Conservation (phyloP, 2,113 vertebrate species). For the Sylvilagus bachmani region DNA sequence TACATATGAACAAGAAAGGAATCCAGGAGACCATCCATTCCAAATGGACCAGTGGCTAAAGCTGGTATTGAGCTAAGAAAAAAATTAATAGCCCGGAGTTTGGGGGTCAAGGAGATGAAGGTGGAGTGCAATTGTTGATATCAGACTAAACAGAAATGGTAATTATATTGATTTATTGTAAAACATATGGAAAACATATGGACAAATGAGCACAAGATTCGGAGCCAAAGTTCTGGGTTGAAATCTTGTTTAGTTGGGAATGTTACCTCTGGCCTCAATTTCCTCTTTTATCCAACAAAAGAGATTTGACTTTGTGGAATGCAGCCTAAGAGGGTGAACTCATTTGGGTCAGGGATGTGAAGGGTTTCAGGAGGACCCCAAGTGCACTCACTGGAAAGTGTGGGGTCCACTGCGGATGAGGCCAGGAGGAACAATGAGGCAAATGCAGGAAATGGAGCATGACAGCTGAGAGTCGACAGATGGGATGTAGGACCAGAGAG, state of each 20-base stretch:
- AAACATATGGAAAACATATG: constrained; percentile 8
- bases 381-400: background rate
- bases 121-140: background rate
- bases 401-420: background rate
- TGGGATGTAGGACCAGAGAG: background rate
- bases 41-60: background rate
- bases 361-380: background rate
- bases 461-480: background rate
- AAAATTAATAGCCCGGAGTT: background rate
- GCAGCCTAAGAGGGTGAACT: background rate
- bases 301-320: background rate
- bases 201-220: background rate
- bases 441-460: constrained; percentile 26
- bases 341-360: background rate
- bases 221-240: background rate
- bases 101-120: background rate
- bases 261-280: background rate
- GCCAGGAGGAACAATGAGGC: background rate
- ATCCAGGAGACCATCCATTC: background rate
- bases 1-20: background rate
- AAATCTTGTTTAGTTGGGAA: background rate
- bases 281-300: background rate
- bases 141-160: background rate
- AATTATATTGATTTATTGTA: constrained; percentile 21
- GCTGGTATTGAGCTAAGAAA: background rate